Percentiles rank a stretch among this genome's conserved stretches.
These are phyloP conservation scores for Loris lydekkerianus DNA, from an alignment of 2,797 vertebrate species.

Conservation along the genomic window DNA sequence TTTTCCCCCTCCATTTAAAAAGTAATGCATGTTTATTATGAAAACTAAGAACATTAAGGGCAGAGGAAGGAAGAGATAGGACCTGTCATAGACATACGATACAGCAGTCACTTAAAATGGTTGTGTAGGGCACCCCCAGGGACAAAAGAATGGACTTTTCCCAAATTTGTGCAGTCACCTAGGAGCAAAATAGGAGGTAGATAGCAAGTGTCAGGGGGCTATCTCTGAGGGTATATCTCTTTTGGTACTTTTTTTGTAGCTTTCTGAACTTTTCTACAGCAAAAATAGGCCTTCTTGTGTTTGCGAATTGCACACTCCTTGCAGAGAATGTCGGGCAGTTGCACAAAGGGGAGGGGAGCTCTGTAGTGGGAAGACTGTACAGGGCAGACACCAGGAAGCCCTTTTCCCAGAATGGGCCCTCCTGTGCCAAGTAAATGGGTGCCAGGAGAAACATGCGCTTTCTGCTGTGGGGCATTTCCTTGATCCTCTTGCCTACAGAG, in stretches of 20 bases:
- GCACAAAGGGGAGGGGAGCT: not conserved
- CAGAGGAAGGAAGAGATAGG: not conserved
- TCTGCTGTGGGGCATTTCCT: not conserved
- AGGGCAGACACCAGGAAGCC: not conserved
- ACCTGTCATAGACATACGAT: no score
- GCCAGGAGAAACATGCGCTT: not conserved
- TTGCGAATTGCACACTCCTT: not conserved
- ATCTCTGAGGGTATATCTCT: not conserved
- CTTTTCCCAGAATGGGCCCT: constrained; percentile 21
- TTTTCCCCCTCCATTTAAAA: not conserved
- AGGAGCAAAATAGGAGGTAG: not conserved
- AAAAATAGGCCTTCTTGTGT: not conserved
- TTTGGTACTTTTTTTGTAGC: not conserved
- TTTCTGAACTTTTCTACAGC: not conserved
- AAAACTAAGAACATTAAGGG: not conserved
- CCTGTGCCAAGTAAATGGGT: not conserved
- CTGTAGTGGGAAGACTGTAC: no score
- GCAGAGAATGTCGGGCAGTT: fast-evolving
- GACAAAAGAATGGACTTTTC: not conserved
- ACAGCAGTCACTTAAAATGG: not conserved
- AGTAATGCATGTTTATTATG: not conserved
- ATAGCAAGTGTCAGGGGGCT: not conserved
- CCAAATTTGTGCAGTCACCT: not conserved
- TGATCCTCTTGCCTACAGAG: not conserved
- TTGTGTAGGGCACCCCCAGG: not conserved